Percentiles rank a stretch among this genome's conserved stretches.
phyloP scores from a whole-genome alignment of 1,140 invertebrate species.

The Coenobita brevimanus region DNA sequence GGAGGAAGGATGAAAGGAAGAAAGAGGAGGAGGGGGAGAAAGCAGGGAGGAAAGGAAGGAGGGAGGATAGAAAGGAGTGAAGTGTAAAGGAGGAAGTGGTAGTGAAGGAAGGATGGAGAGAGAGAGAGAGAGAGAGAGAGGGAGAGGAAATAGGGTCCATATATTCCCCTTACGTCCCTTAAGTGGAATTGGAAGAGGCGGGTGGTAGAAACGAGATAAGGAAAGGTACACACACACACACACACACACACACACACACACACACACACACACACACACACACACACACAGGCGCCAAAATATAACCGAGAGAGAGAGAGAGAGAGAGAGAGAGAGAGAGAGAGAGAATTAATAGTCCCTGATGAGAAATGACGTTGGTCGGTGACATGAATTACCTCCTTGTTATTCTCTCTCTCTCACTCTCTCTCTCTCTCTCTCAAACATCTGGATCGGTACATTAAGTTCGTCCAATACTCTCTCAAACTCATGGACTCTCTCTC shows the following conservation, averaged over 20 bases:
- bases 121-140: background rate
- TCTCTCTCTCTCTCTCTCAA: too few relatives aligned
- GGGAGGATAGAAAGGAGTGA: background rate
- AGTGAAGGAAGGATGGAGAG: background rate
- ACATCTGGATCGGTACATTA: too few relatives aligned
- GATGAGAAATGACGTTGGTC: too few relatives aligned
- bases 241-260: background rate
- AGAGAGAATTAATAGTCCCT: too few relatives aligned
- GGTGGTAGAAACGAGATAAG: background rate
- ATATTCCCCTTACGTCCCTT: too few relatives aligned
- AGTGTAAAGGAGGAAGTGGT: background rate
- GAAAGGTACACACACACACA: background rate
- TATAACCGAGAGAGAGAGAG: background rate
- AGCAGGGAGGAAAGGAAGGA: background rate
- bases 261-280: background rate
- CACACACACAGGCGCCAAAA: background rate
- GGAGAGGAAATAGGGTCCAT: too few relatives aligned
- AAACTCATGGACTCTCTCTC: too few relatives aligned
- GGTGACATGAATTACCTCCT: too few relatives aligned
- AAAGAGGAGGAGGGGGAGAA: background rate
- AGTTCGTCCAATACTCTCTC: too few relatives aligned
- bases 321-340: background rate
- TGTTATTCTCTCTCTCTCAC: too few relatives aligned
- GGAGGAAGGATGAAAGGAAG: background rate
- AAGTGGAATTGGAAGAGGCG: background rate